Conservation (phyloP, 2,888 invertebrate genomes). For the Papilio elwesi region DNA sequence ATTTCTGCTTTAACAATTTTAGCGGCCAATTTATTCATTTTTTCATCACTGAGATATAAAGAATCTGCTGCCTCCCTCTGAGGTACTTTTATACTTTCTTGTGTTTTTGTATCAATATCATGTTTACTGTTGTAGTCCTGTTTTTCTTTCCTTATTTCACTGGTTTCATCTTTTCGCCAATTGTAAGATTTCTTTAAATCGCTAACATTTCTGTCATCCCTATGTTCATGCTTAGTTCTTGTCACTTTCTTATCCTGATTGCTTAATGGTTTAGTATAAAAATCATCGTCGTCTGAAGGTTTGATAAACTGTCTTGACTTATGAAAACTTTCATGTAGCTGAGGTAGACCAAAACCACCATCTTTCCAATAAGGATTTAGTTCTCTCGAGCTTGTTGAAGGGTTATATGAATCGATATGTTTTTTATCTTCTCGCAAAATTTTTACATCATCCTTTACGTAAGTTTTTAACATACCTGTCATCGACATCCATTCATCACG, state of each 20-base stretch:
- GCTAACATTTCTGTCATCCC: constrained; percentile 40
- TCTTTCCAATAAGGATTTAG: constrained; percentile 97
- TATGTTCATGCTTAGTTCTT: constrained; percentile 21
- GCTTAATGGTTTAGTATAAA: constrained; percentile 54
- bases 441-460: constrained; percentile 74
- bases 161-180: constrained; percentile 45
- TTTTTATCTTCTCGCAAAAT: constrained; percentile 80
- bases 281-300: constrained; percentile 68
- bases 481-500: constrained; percentile 93
- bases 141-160: constrained; percentile 37
- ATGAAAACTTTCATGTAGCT: constrained; percentile 65
- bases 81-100: constrained; percentile 40
- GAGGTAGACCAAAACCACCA: constrained; percentile 93
- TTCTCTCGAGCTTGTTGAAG: constrained; percentile 89
- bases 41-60: constrained; percentile 87
- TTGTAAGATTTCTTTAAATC: constrained; percentile 42
- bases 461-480: constrained; percentile 80
- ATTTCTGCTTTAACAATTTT: constrained; percentile 97
- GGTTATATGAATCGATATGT: constrained; percentile 86
- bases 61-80: constrained; percentile 43
- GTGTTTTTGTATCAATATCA: constrained; percentile 34
- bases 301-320: constrained; percentile 68
- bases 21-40: constrained; percentile 95
- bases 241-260: constrained; percentile 41
- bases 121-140: constrained; percentile 37